Base-by-base conservation (phyloP, 2,888 invertebrate species). In the Kryphioiulus occultus region DNA sequence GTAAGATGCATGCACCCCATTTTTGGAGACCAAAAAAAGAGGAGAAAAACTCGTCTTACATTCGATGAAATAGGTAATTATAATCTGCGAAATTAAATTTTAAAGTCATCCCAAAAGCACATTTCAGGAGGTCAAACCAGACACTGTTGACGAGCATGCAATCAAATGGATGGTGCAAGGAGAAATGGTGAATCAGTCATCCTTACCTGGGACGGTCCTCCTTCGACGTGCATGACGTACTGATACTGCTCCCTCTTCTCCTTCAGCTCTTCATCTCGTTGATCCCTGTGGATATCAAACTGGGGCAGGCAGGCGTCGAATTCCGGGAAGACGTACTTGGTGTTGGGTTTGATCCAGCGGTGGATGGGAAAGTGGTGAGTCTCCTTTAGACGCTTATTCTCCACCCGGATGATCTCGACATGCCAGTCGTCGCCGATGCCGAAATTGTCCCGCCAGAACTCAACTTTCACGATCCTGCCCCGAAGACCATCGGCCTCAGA, bases 301-400 rank as follows among this genome's bases (percentile, higher is more conserved):
- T 92, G 92, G 0, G 93, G 93, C 86, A 93, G 89, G 42, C 91
- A 90, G 4, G 91, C 91, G 88, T 92, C 92, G 89, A 91, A 91
- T 89, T 91, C 91, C 26, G 90, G 89, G 44, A 93, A 91, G 39
- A 90, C 87, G 89, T 92, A 92, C 47, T 91, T 91, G 42, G 90
- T 89, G 83, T 91, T 90, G 0, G 91, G 89, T 44, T 90, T 90
- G 86, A 93, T 91, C 92, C 93, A 93, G 19, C 92, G 90, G 88
- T 92, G 90, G 4, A 93, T 90, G 0, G 93, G 93, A 88, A 91
- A 92, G 19, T 89, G 89, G 88, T 90, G 89, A 12, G 85, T 84
- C 87, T 83, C 86, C 32, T 44, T 88, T 12, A 86, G 89, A 17
- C 86, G 86, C 19, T 88, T 89, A 87, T 90, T 90, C 85, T 90